Base-by-base conservation (phyloP, 2,888 invertebrate genomes). In the Cantharis rufa region DNA sequence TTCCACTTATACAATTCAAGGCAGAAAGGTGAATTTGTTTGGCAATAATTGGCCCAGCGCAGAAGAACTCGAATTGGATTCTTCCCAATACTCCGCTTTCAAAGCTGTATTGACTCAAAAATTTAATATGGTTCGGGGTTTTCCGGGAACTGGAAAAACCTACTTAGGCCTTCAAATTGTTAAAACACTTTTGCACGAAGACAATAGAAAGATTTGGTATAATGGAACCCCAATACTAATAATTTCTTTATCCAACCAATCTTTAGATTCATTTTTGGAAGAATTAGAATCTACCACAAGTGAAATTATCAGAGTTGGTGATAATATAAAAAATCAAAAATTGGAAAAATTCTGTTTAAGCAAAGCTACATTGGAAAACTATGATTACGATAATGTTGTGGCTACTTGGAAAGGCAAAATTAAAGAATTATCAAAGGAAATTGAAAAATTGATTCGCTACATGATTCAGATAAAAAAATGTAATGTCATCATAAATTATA, bases 171-270 rank as follows among this genome's bases (percentile, higher is more conserved):
- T 28, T 10, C 27, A 28, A 3, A 28, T 28, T 10, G 27, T 28
- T 11, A 28, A 28, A 28, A 28, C 27, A 0, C 88, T 95, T 61
- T 93, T 94, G 90, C 91, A 97, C 16, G 86, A 95, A 1, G 87
- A 90, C 76, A 95, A 94, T 85, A 80, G 81, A 13, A 48, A 80
- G 0, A 61, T 80, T 3, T 90, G 90, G 90, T 85, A 84, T 28
- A 89, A 90, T 0, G 79, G 84, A 9, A 84, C 89, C 3, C 94
- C 94, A 0, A 93, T 96, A 86, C 88, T 96, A 10, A 89, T 96
- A 0, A 92, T 96, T 18, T 95, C 95, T 83, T 95, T 92, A 85
- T 96, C 96, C 10, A 96, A 96, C 88, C 95, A 96, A 85, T 96
- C 96, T 10, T 88, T 97, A 64, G 96, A 96, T 88, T 95, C 96